A percentile compares a stretch with the other conserved stretches of the same genome.
These are phyloP conservation scores for Chesias legatella DNA, from an alignment of 2,888 invertebrate genomes.

Conservation along the genomic window DNA sequence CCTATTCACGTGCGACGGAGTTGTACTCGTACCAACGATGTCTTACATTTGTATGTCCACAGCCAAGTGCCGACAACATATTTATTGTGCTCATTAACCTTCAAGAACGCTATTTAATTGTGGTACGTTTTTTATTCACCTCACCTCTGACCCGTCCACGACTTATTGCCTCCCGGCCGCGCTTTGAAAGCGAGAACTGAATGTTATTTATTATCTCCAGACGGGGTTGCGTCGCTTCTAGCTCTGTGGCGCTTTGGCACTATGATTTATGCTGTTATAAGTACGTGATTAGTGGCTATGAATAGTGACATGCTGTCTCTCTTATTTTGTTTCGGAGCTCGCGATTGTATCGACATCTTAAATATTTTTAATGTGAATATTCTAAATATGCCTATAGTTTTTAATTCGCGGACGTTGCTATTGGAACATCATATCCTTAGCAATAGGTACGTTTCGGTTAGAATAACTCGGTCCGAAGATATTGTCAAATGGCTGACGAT, in stretches of 20 bases:
- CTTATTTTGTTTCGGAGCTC: constrained; percentile 15
- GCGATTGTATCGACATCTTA: constrained; percentile 3
- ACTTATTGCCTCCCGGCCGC: constrained; percentile 77
- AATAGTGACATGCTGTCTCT: constrained; percentile 31
- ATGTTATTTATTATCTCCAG: constrained; percentile 75
- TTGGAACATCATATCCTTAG: constrained; percentile 50
- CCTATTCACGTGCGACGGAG: constrained; percentile 71
- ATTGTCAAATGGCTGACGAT: constrained; percentile 66
- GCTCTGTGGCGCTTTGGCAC: constrained; percentile 75
- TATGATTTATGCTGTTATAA: constrained; percentile 74
- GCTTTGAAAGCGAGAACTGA: constrained; percentile 77
- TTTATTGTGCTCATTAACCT: constrained; percentile 81
- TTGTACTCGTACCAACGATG: constrained; percentile 8
- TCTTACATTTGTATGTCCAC: constrained; percentile 75
- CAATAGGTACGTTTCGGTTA: no score
- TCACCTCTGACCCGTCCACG: constrained; percentile 77
- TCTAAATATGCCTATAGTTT: no score
- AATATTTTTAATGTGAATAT: neutral
- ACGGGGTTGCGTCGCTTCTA: constrained; percentile 71
- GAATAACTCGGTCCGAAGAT: constrained; percentile 54
- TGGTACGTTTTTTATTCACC: constrained; percentile 79
- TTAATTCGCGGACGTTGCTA: constrained; percentile 37
- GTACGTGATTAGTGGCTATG: constrained; percentile 68
- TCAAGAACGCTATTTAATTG: constrained; percentile 81
- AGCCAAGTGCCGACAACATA: constrained; percentile 80